Conservation (phyloP, 2,888 invertebrate genomes). For the Acronicta leporina region DNA sequence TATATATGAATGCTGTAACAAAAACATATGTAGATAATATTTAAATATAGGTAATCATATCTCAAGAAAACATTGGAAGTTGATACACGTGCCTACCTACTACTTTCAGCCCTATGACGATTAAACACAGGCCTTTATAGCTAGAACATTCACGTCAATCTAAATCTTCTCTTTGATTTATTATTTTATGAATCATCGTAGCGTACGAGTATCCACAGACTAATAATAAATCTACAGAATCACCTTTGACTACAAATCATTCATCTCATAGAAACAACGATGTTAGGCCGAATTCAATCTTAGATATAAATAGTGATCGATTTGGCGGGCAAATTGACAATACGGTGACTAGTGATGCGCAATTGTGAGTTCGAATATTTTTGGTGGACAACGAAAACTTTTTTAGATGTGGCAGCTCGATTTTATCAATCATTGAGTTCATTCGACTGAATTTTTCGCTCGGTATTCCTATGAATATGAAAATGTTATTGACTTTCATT, state of each 20-base stretch:
- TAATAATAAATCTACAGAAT: conserved; percentile 44
- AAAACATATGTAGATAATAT: not conserved
- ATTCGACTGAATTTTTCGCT: conserved; percentile 20
- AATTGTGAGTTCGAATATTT: conserved; percentile 39
- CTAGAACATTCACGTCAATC: conserved; percentile 39
- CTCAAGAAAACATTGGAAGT: conserved; percentile 14
- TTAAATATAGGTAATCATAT: conserved; percentile 21
- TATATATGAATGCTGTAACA: no score
- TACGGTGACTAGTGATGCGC: conserved; percentile 63
- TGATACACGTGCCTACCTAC: conserved; percentile 35
- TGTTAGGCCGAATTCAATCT: conserved; percentile 50
- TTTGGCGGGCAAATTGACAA: conserved; percentile 80
- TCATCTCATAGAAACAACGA: conserved; percentile 50
- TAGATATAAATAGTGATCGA: conserved; percentile 83
- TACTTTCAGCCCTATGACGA: conserved; percentile 34
- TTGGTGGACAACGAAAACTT: conserved; percentile 39
- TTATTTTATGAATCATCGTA: conserved; percentile 48
- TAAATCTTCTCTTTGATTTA: conserved; percentile 46
- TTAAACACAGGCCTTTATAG: conserved; percentile 24
- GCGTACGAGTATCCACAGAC: conserved; percentile 35
- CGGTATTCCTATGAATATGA: conserved; percentile 2
- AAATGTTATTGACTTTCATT: conserved; percentile 16
- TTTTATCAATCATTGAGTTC: conserved; percentile 38
- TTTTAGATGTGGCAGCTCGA: conserved; percentile 24
- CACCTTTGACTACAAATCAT: conserved; percentile 45